Conservation (phyloP, 2,113 vertebrate genomes). For the Microtus ochrogaster region DNA sequence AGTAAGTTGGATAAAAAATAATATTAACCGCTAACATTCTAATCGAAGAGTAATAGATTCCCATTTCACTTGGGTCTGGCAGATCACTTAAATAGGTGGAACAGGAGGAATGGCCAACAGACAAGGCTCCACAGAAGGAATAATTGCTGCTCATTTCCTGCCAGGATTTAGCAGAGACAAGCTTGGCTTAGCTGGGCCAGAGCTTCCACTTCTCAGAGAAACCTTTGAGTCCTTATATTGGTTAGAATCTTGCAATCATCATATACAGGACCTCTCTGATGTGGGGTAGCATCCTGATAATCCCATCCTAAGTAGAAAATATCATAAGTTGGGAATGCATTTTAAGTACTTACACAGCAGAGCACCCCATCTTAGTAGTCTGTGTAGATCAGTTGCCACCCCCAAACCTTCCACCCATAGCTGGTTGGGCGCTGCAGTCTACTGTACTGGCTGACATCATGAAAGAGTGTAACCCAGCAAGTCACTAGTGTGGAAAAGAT, state of each 20-base stretch:
- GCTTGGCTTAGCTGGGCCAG: background rate
- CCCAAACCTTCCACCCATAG: background rate
- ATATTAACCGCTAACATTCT: background rate
- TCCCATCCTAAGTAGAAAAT: background rate
- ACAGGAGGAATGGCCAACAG: background rate
- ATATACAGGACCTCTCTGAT: background rate
- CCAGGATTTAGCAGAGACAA: background rate
- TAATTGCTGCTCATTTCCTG: background rate
- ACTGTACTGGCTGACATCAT: background rate
- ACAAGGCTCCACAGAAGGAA: fast-evolving
- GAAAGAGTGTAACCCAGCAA: background rate
- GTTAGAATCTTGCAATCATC: background rate
- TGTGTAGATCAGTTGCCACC: too few species aligned
- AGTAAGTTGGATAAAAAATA: background rate
- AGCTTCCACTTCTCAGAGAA: background rate
- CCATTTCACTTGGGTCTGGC: background rate
- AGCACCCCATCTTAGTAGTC: background rate
- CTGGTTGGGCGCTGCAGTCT: background rate
- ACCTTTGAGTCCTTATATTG: background rate
- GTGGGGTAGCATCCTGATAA: background rate
- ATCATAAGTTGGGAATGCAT: background rate
- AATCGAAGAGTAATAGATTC: background rate
- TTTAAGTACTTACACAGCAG: background rate
- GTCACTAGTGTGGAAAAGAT: background rate
- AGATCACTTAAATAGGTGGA: background rate